phyloP scores from a whole-genome alignment of 30 jellyfish, hydroid and myxozoan species.

The Turritopsis rubra region DNA sequence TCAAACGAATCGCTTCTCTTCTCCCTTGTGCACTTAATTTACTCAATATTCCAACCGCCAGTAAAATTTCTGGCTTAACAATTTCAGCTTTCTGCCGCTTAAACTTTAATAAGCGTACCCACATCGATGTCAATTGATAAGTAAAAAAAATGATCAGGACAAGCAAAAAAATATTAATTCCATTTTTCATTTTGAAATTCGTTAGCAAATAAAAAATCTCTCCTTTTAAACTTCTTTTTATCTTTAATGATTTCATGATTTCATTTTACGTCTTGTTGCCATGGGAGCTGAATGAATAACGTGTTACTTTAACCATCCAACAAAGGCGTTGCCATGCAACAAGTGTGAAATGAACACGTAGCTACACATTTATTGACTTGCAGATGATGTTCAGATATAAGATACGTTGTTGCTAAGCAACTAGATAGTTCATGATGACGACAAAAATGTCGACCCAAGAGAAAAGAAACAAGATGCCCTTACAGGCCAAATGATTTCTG shows the following conservation, averaged over 20 bases:
- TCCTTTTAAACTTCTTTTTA: not conserved
- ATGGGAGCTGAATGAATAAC: too few relatives aligned
- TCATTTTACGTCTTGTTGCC: not conserved
- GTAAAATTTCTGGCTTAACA: slow-evolving; percentile 5
- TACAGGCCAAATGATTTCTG: too few relatives aligned
- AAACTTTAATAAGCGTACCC: not conserved
- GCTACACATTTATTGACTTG: too few relatives aligned
- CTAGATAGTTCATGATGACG: too few relatives aligned
- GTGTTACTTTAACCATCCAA: not conserved
- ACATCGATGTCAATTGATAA: not conserved
- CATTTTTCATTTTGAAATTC: not conserved
- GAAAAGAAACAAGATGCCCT: too few relatives aligned
- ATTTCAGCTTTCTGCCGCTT: not conserved
- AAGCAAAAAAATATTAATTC: not conserved
- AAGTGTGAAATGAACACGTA: not conserved
- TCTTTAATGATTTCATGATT: not conserved
- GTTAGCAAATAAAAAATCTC: not conserved
- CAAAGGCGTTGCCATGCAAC: not conserved
- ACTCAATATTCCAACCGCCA: slow-evolving; percentile 61
- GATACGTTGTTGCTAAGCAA: too few relatives aligned
- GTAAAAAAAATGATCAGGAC: not conserved
- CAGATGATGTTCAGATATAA: too few relatives aligned
- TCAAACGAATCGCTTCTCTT: slow-evolving; percentile 54
- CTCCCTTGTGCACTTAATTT: slow-evolving; percentile 36
- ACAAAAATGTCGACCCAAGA: too few relatives aligned